Conservation (phyloP, 1,140 invertebrate genomes). For the Littorina saxatilis region DNA sequence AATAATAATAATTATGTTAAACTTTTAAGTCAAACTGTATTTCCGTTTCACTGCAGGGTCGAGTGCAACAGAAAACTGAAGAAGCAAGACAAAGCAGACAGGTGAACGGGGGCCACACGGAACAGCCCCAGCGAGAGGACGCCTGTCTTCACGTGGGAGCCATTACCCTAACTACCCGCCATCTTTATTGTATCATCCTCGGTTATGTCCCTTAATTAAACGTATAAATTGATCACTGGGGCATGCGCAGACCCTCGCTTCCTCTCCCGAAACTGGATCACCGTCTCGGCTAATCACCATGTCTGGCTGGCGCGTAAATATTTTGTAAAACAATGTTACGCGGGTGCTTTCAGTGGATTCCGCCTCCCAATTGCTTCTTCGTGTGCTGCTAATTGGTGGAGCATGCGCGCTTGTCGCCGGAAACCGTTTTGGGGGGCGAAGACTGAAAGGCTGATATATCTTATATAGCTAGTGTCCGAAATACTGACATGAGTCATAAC, state of each 20-base stretch:
- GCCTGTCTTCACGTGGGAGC: conserved; percentile 17
- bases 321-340: conserved; percentile 17
- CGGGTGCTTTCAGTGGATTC: neutral
- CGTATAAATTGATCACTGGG: conserved; percentile 27
- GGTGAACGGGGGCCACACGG: neutral
- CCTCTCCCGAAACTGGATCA: conserved; percentile 18
- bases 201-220: conserved; percentile 28
- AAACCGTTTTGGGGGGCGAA: no score
- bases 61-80: neutral
- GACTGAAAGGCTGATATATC: no score
- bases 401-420: no score
- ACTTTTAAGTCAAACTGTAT: no score
- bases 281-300: conserved; percentile 3
- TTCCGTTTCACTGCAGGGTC: no score
- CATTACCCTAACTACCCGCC: conserved; percentile 27
- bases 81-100: neutral
- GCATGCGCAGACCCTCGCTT: conserved; percentile 8
- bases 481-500: no score
- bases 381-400: no score
- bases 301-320: neutral
- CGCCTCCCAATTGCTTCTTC: neutral
- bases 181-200: conserved; percentile 34
- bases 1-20: no score
- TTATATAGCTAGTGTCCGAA: no score
- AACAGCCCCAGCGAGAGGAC: neutral